These are phyloP conservation scores for Heterodera filipjevi DNA, from an alignment of 2,888 invertebrate species.

Conservation along the genomic window DNA sequence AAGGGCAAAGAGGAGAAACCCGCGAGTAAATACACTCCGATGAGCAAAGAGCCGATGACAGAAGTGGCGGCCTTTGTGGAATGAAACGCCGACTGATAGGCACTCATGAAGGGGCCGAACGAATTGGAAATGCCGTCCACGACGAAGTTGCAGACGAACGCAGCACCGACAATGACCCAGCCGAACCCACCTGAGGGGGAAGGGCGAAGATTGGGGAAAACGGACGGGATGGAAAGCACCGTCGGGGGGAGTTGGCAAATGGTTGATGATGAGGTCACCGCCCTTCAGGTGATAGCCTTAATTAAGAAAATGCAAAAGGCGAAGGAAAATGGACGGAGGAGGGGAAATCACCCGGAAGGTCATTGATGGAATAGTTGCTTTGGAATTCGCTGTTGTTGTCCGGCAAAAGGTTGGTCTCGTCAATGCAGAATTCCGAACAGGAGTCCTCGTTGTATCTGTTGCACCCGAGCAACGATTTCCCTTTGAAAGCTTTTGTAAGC, in stretches of 20 bases:
- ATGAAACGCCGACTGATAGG: slow-evolving; percentile 75
- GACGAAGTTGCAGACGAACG: slow-evolving; percentile 87
- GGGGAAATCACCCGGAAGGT: slow-evolving; percentile 36
- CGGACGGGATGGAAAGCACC: slow-evolving; percentile 14
- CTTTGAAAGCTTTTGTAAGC: background rate
- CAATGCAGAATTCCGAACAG: slow-evolving; percentile 14
- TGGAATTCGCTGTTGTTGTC: slow-evolving; percentile 41
- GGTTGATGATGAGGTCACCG: slow-evolving; percentile 44
- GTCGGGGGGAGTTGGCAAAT: slow-evolving; percentile 47
- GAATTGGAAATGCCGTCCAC: slow-evolving; percentile 94
- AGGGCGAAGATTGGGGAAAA: no score
- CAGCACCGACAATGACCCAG: slow-evolving; percentile 80
- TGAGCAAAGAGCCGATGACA: slow-evolving; percentile 82
- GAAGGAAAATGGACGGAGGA: background rate
- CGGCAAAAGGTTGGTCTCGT: slow-evolving; percentile 33
- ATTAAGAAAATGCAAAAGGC: slow-evolving; percentile 20
- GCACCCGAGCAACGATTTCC: background rate
- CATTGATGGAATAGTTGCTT: slow-evolving; percentile 44
- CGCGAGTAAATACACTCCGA: slow-evolving; percentile 84
- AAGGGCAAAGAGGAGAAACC: slow-evolving; percentile 38
- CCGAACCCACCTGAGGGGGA: slow-evolving; percentile 68
- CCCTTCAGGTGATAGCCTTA: slow-evolving; percentile 23
- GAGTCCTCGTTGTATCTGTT: slow-evolving; percentile 9
- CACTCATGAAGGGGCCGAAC: slow-evolving; percentile 77
- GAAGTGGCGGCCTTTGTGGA: slow-evolving; percentile 73